phyloP scores from a whole-genome alignment of 92 coral and sea anemone species.

The Pocillopora grandis region DNA sequence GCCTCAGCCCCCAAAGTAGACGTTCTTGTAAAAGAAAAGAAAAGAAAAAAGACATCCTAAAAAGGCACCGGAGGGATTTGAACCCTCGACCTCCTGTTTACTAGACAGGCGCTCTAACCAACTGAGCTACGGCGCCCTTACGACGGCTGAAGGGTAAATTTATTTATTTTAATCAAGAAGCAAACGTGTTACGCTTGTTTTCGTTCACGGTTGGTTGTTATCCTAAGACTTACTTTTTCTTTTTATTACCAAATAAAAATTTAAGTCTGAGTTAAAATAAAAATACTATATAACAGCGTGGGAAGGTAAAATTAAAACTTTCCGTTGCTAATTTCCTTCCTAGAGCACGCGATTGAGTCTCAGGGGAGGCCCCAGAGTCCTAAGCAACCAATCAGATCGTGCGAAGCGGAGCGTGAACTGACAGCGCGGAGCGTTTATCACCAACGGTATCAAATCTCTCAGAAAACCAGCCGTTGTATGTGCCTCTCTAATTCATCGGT shows the following conservation, averaged over 20 bases:
- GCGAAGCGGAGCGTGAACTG: slow-evolving; percentile 31
- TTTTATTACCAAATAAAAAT: background rate
- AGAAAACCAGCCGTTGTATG: slow-evolving; percentile 11
- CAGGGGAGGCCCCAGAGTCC: slow-evolving; percentile 92
- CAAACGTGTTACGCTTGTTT: background rate
- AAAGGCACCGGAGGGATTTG: slow-evolving; percentile 75
- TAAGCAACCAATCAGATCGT: slow-evolving; percentile 69
- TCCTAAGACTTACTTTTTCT: too few relatives aligned
- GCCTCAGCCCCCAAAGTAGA: too few relatives aligned
- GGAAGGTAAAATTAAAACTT: background rate
- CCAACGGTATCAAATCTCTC: slow-evolving; percentile 45
- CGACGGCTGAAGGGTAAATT: accelerated
- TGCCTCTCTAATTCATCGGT: background rate
- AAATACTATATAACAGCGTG: too few relatives aligned
- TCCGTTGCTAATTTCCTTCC: background rate
- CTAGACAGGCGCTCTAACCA: slow-evolving; percentile 88
- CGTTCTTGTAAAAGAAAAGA: background rate
- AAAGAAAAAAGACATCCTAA: background rate
- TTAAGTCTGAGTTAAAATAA: background rate
- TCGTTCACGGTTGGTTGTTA: background rate
- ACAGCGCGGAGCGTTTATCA: slow-evolving; percentile 59
- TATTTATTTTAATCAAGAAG: background rate
- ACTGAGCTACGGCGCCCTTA: slow-evolving; percentile 75
- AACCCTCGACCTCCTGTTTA: slow-evolving; percentile 82
- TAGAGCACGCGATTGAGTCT: slow-evolving; percentile 51